A percentile compares a stretch with the other conserved stretches of the same genome.
Evolutionary conservation across 2,113 vertebrate species (phyloP).

Genomic region (Nyctibius bracteatus): DNA sequence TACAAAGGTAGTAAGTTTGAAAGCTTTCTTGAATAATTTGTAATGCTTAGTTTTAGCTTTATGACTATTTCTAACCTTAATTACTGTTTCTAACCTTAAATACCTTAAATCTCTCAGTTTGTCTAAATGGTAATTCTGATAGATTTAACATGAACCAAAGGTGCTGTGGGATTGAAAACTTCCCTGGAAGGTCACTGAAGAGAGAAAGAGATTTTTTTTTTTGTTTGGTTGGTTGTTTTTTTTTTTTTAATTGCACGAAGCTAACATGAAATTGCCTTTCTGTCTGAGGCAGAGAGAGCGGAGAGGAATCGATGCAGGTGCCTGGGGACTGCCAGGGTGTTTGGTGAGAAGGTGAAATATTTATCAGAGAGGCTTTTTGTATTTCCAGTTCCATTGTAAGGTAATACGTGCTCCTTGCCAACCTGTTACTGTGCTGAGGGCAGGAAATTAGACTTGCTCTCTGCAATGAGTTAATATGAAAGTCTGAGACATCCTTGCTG

Average conservation of each 20-base stretch:
- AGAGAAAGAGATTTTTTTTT: neutral
- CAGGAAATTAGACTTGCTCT: neutral
- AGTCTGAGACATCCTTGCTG: neutral
- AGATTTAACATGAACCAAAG: neutral
- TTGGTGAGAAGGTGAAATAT: neutral
- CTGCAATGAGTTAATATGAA: neutral
- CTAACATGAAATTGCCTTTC: neutral
- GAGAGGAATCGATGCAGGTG: fast-evolving
- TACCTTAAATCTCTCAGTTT: neutral
- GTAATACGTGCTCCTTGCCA: neutral
- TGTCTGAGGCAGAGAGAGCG: neutral
- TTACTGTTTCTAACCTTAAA: neutral
- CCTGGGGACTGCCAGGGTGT: neutral
- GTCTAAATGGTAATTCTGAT: neutral
- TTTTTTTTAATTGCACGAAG: neutral
- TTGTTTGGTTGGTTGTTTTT: no score
- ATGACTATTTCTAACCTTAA: neutral
- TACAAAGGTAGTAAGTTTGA: neutral
- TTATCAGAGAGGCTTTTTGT: neutral
- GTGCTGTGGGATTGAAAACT: neutral
- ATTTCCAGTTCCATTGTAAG: neutral
- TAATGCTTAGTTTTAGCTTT: neutral
- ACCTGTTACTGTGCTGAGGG: neutral
- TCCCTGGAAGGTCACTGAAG: neutral
- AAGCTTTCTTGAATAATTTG: neutral